phyloP scores from a whole-genome alignment of 2,797 vertebrate genomes.

The Steatocranus sp. region DNA sequence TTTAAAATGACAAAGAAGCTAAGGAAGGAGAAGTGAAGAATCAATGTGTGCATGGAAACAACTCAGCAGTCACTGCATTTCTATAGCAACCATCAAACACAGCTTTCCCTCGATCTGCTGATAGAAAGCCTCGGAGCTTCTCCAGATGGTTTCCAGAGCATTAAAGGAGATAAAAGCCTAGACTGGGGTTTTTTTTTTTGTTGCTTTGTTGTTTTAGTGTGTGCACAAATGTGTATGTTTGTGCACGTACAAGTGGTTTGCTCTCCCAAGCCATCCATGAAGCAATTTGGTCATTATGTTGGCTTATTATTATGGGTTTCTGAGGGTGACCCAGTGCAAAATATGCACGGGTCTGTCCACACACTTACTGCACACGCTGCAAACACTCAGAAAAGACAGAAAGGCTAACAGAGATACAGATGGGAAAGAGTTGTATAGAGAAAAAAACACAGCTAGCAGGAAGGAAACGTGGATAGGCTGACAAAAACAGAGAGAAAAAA shows the following conservation, averaged over 20 bases:
- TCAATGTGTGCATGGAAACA: neutral
- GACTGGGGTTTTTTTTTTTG: neutral
- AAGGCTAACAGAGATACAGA: neutral
- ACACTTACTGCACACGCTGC: neutral
- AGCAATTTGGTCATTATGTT: conserved; percentile 28
- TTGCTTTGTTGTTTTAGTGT: conserved; percentile 1
- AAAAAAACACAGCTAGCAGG: neutral
- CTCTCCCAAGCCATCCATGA: neutral
- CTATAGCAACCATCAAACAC: conserved; percentile 18
- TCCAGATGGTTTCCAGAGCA: conserved; percentile 19
- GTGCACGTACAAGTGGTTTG: neutral
- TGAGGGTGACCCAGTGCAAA: conserved; percentile 1
- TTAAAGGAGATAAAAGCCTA: conserved; percentile 1
- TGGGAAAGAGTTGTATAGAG: neutral
- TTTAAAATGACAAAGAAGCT: neutral
- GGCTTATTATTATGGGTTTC: neutral
- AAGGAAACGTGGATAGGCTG: neutral
- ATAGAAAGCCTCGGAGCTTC: neutral
- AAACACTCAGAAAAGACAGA: neutral
- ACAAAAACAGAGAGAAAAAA: neutral
- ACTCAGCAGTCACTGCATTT: neutral
- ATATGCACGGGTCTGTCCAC: neutral
- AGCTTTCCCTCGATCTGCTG: neutral
- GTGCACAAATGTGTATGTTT: neutral
- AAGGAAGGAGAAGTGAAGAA: neutral